Evolutionary conservation across 2,888 invertebrate species (phyloP).

Genomic region (Sinohyriopsis cumingii): DNA sequence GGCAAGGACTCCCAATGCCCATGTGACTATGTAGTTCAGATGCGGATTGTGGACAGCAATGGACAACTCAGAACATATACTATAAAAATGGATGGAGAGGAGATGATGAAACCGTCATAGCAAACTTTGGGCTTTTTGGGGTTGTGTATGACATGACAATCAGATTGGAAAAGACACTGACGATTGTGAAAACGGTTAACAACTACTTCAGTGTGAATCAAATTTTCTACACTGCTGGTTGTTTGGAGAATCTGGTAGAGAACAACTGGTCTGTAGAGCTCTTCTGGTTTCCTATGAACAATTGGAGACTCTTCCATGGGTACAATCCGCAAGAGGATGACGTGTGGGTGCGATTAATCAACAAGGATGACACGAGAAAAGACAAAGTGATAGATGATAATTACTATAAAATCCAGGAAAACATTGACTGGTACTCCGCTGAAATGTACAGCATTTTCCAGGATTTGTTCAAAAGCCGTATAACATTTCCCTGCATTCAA

Average conservation of each 20-base stretch:
- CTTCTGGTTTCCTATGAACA: slow-evolving; percentile 18
- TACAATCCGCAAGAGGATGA: slow-evolving; percentile 13
- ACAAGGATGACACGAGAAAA: slow-evolving; percentile 1
- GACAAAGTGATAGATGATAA: not conserved
- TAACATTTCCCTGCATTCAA: too few relatives aligned
- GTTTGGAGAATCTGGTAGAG: slow-evolving; percentile 3
- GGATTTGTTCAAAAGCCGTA: too few relatives aligned
- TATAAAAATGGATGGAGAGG: not conserved
- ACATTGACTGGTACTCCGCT: too few relatives aligned
- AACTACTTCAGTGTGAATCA: slow-evolving; percentile 1
- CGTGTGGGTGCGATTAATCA: slow-evolving; percentile 12
- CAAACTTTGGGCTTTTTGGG: slow-evolving; percentile 15
- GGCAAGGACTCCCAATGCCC: slow-evolving; percentile 4
- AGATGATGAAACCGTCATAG: slow-evolving; percentile 7
- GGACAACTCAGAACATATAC: slow-evolving; percentile 12
- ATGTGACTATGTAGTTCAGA: slow-evolving; percentile 13
- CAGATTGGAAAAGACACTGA: not conserved
- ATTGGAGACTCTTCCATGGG: not conserved
- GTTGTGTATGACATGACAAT: slow-evolving; percentile 16
- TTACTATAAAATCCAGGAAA: too few relatives aligned
- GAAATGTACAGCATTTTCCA: too few relatives aligned
- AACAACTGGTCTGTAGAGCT: slow-evolving; percentile 13
- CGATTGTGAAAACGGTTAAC: slow-evolving; percentile 11
- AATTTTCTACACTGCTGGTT: slow-evolving; percentile 1
- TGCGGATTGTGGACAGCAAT: slow-evolving; percentile 11